Percentiles rank a stretch among this genome's conserved stretches.
phyloP scores from a whole-genome alignment of 2,888 invertebrate genomes.

The Drosophila mimica region DNA sequence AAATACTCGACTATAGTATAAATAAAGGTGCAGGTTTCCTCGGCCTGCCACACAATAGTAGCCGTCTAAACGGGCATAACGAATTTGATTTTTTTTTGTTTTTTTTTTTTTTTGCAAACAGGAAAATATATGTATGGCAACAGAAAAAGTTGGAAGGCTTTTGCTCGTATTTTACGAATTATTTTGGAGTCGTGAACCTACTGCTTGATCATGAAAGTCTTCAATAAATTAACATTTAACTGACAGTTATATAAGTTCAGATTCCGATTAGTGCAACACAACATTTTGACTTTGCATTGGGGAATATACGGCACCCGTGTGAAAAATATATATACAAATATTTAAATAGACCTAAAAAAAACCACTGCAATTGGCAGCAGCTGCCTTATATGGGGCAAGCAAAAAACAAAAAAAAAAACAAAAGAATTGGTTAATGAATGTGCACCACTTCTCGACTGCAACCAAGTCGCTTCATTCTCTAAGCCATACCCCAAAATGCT shows the following conservation, averaged over 20 bases:
- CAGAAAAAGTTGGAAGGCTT: slow-evolving; percentile 9
- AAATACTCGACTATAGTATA: slow-evolving; percentile 32
- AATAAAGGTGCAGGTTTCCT: slow-evolving; percentile 70
- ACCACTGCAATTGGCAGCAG: slow-evolving; percentile 8
- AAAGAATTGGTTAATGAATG: slow-evolving; percentile 53
- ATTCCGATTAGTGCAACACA: not conserved
- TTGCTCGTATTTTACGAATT: slow-evolving; percentile 4
- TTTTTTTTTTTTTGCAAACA: slow-evolving; percentile 28
- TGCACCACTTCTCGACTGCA: slow-evolving; percentile 21
- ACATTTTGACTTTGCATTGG: slow-evolving; percentile 11
- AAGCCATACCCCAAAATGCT: slow-evolving; percentile 21
- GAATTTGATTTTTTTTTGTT: slow-evolving; percentile 26
- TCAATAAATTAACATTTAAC: slow-evolving; percentile 6
- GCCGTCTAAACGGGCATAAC: slow-evolving; percentile 48
- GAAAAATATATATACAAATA: not conserved
- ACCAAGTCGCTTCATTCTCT: slow-evolving; percentile 28
- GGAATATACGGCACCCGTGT: slow-evolving; percentile 6
- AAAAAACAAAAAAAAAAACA: slow-evolving; percentile 24
- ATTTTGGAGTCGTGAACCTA: slow-evolving; percentile 20
- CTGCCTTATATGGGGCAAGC: slow-evolving; percentile 26
- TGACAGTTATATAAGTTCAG: slow-evolving; percentile 4
- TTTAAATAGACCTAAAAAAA: slow-evolving; percentile 1
- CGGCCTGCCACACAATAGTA: slow-evolving; percentile 31
- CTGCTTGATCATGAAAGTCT: slow-evolving; percentile 30
- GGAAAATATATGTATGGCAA: slow-evolving; percentile 38